Base-by-base conservation (phyloP, 2,888 invertebrate genomes). In the Chironomus riparius region DNA sequence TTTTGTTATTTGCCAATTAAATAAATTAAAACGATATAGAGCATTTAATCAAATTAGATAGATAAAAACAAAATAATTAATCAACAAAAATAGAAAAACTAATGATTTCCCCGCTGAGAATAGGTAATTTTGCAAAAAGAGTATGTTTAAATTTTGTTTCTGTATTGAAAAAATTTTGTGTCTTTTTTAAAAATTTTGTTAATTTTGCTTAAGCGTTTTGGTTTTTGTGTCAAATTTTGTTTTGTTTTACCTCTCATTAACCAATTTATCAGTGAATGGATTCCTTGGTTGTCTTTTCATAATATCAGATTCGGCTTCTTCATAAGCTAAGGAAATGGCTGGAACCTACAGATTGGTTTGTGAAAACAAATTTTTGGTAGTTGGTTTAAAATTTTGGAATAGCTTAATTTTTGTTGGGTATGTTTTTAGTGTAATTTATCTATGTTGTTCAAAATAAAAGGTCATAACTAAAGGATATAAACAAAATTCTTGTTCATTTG, bases 231-330 rank as follows among this genome's bases (percentile, higher is more conserved):
- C 21, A 21, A 68, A 69, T 56, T 76, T 74, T 68, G 74, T 10
- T 47, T 47, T 68, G 65, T 83, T 86, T 91, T 91, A 95, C 95
- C 97, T 96, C 91, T 94, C 94, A 89, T 97, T 97, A 86, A 97
- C 97, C 86, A 97, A 93, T 90, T 97, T 97, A 91, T 97, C 97
- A 87, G 89, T 91, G 90, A 93, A 92, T 87, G 97, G 95, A 88
- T 97, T 92, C 91, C 97, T 92, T 87, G 97, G 97, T 88, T 93
- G 92, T 87, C 97, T 92, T 92, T 96, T 96, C 97, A 97, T 97
- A 87, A 97, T 97, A 91, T 97, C 97, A 87, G 94, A 94, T 89
- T 97, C 97, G 86, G 96, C 94, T 88, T 93, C 92, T 90, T 97
- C 96, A 89, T 97, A 97, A 87, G 97, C 96, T 90, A 97, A 90